A percentile compares a stretch with the other conserved stretches of the same genome.
phyloP scores from a whole-genome alignment of 2,113 vertebrate genomes.

The Collichthys lucidus region DNA sequence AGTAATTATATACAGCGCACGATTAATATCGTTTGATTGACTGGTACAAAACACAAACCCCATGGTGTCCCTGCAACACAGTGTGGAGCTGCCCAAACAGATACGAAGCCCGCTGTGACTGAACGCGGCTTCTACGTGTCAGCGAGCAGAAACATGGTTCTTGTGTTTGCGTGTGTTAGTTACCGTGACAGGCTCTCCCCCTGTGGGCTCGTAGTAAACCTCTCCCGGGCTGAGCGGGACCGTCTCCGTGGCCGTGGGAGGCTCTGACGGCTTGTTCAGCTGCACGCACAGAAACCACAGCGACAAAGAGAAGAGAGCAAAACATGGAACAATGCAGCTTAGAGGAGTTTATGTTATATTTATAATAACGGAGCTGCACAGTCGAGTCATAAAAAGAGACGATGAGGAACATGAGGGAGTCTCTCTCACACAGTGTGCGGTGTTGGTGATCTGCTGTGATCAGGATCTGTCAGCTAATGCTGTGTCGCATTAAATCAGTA shows the following conservation, averaged over 20 bases:
- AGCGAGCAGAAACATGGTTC: neutral
- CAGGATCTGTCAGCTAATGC: too few relatives aligned
- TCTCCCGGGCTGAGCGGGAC: constrained; percentile 74
- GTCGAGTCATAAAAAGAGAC: neutral
- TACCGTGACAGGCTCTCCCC: constrained; percentile 81
- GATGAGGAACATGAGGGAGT: neutral
- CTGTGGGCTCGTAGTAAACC: constrained; percentile 81
- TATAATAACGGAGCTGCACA: neutral
- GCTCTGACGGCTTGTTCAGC: constrained; percentile 77
- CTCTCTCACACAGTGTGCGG: too few relatives aligned
- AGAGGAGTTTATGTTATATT: neutral
- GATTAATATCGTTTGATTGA: constrained; percentile 30
- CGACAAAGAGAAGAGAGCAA: constrained; percentile 9
- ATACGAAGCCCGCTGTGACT: constrained; percentile 20
- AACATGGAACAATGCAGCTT: neutral
- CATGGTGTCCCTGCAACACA: neutral
- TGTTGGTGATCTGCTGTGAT: too few relatives aligned
- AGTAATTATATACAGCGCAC: neutral
- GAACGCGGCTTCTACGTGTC: constrained; percentile 13
- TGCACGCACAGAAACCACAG: constrained; percentile 45
- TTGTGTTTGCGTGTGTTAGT: constrained; percentile 29
- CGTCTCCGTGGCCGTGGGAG: constrained; percentile 68
- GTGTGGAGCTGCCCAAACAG: constrained; percentile 28
- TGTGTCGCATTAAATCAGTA: too few relatives aligned
- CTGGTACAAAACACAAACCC: constrained; percentile 4